Base-by-base conservation (phyloP, 2,888 invertebrate species). In the Calameuta filiformis region DNA sequence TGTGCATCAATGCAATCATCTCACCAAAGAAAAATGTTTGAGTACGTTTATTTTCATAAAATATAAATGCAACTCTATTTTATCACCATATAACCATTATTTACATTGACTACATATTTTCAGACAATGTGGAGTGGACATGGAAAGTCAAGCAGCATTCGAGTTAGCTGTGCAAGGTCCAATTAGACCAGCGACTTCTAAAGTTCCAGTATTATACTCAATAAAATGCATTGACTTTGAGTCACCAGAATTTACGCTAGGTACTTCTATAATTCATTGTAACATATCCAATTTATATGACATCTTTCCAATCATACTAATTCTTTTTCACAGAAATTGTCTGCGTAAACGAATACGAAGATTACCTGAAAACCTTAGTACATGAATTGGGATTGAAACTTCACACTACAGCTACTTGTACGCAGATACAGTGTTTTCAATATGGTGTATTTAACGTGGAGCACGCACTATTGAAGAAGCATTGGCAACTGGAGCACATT, bases 111-210 rank as follows among this genome's bases (percentile, higher is more conserved):
- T 76, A 77, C 73, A 73, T 37, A 30, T 75, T 91, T 92, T 77
- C 89, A 96, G 96, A 84, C 88, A 95, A 73, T 94, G 94, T 84
- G 98, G 98, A 35, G 94, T 98, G 0, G 95, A 97, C 89, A 93
- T 96, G 81, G 95, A 97, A 86, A 97, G 97, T 69, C 97, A 99
- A 91, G 94, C 95, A 73, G 98, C 98, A 12, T 99, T 97, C 91
- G 97, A 99, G 79, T 88, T 99, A 79, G 98, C 98, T 11, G 93
- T 94, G 0, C 92, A 95, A 90, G 99, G 99, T 0, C 93, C 95
- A 0, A 93, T 98, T 4, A 93, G 98, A 79, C 98, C 99, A 0
- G 92, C 93, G 0, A 92, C 94, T 78, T 93, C 92, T 68, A 94
- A 95, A 79, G 92, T 95, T 35, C 96, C 98, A 0, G 92, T 98